phyloP scores from a whole-genome alignment of 2,888 invertebrate species.

The Epistrophe eligans region DNA sequence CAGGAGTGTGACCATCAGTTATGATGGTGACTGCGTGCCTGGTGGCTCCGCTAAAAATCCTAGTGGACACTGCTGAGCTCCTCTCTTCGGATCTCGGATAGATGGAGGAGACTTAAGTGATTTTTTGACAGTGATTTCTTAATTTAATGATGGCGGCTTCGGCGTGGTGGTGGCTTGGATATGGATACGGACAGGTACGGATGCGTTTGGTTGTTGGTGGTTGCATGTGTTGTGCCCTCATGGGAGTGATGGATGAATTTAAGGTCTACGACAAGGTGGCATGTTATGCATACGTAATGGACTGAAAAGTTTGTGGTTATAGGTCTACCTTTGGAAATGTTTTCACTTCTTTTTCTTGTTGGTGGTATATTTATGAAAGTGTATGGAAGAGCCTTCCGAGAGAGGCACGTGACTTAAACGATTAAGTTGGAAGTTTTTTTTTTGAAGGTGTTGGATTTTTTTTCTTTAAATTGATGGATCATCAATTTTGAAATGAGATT shows the following conservation, averaged over 20 bases:
- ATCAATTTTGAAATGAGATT: conserved; percentile 35
- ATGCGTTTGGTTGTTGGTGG: conserved; percentile 50
- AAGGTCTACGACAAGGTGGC: conserved; percentile 47
- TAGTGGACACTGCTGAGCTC: conserved; percentile 18
- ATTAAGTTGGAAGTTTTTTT: conserved; percentile 33
- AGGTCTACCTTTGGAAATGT: background rate
- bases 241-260: conserved; percentile 62
- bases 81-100: background rate
- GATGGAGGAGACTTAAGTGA: conserved; percentile 78
- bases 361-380: background rate
- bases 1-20: conserved; percentile 43
- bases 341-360: conserved; percentile 5
- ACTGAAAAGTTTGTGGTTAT: conserved; percentile 10
- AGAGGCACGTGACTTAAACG: conserved; percentile 43
- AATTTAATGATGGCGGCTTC: conserved; percentile 79
- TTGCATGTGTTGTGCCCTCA: conserved; percentile 50
- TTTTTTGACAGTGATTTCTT: conserved; percentile 81
- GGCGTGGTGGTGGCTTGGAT: conserved; percentile 45
- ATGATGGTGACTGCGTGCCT: conserved; percentile 51
- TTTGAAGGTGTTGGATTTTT: background rate
- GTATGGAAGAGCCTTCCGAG: background rate
- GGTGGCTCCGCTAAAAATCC: conserved; percentile 47
- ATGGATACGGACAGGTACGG: conserved; percentile 4
- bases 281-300: conserved; percentile 61
- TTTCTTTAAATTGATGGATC: conserved; percentile 30